Conservation (phyloP, 1,140 invertebrate genomes). For the Neuroterus valhalla region DNA sequence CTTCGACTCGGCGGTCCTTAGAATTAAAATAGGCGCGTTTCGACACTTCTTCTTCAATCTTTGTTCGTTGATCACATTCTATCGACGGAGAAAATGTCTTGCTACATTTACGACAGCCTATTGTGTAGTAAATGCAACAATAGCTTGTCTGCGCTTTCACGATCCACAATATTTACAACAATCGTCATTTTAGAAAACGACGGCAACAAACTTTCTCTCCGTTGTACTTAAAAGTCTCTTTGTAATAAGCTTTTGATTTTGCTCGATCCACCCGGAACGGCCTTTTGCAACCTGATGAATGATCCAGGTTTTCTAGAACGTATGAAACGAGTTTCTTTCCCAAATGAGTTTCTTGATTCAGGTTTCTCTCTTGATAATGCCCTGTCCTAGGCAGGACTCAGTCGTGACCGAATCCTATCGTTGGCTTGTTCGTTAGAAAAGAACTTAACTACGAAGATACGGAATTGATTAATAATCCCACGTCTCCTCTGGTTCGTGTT, state of each 20-base stretch:
- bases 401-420: conserved; percentile 70
- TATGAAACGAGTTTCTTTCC: background rate
- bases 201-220: no score
- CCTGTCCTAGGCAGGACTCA: conserved; percentile 73
- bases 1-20: conserved; percentile 45
- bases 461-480: conserved; percentile 68
- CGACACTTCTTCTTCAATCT: conserved; percentile 49
- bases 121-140: conserved; percentile 6
- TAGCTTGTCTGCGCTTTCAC: background rate
- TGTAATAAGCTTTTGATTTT: conserved; percentile 64
- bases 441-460: conserved; percentile 60
- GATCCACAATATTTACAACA: conserved; percentile 36
- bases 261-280: conserved; percentile 56
- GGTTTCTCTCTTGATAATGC: conserved; percentile 66
- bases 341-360: background rate
- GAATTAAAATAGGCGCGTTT: conserved; percentile 54
- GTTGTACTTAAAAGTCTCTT: conserved; percentile 3
- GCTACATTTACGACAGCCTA: conserved; percentile 22
- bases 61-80: conserved; percentile 58
- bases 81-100: conserved; percentile 13
- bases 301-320: background rate
- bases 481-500: conserved; percentile 71
- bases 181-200: conserved; percentile 43
- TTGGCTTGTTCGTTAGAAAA: conserved; percentile 65
- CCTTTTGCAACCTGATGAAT: conserved; percentile 34